Base-by-base conservation (phyloP, 2,113 vertebrate genomes). In the Eleginops maclovinus region DNA sequence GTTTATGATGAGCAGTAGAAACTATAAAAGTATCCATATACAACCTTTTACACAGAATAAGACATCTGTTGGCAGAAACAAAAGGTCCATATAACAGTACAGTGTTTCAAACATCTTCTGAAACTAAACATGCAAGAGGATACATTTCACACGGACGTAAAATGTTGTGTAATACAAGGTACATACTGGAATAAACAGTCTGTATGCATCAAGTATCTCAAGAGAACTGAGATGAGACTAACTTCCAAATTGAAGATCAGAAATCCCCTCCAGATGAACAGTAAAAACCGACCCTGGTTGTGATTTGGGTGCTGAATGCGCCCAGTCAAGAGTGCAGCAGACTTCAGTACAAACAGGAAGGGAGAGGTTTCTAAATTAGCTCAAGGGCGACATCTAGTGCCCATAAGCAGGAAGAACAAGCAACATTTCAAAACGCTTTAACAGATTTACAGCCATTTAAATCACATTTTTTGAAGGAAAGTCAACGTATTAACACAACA, bases 331-430 rank as follows among this genome's bases (percentile, higher is more conserved):
- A 22, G 62, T 55, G 53, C 72, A 44, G 56, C 40, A 64, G 21
- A 70, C 12, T 51, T 53, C 19, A 2, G 36, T 16, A n/a, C 49
- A 40, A 65, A 75, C 47, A 55, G 0, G 10, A 46, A 63, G 59
- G 40, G 50, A 54, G 63, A 8, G 13, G 41, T 59, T 67, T 41
- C 17, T 50, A 65, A 7, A 47, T 43, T 26, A 41, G 77, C 28
- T 67, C 1, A 68, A 61, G 22, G 59, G 67, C 1, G 83, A 71
- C 89, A 89, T 58, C 89, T 89, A 49, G 85, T 87, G 89, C 0
- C 63, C 68, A 54, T 10, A 72, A 53, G 31, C 5, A 64, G 68
- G 43, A 70, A 86, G 1, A n/a, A 77, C 24, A 4, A 9, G 31
- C 15, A 16, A 1, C 1, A 40, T 12, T 56, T 55, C 15, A 41